Percentiles rank a stretch among this genome's conserved stretches.
These are phyloP conservation scores for Epizoanthus fatuus DNA, from an alignment of 92 coral and sea anemone species.

Conservation along the genomic window DNA sequence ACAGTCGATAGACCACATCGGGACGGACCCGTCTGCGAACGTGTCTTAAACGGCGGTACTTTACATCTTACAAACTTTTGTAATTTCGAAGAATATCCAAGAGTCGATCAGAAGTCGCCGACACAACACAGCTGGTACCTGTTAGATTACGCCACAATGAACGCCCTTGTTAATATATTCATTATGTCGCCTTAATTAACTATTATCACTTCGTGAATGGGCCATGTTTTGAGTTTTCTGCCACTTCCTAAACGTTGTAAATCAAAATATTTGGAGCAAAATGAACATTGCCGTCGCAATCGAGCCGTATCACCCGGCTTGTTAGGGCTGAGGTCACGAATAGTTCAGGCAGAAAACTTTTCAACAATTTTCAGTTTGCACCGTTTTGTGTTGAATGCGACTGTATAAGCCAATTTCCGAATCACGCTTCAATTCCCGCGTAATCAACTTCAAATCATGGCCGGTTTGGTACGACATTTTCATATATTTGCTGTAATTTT, in stretches of 20 bases:
- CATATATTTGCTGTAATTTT: no score
- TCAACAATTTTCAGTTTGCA: no score
- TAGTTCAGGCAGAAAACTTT: no score
- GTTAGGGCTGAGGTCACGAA: no score
- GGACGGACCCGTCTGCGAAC: not conserved
- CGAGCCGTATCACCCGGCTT: no score
- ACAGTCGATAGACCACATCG: constrained; percentile 4
- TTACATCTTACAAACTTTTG: not conserved
- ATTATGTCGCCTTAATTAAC: constrained; percentile 8
- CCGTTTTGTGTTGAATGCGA: no score
- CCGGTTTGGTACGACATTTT: no score
- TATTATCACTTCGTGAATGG: not conserved
- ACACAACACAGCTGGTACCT: constrained; percentile 14
- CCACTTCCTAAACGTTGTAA: not conserved
- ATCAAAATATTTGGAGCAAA: no score
- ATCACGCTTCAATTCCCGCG: no score
- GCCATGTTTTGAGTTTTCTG: not conserved
- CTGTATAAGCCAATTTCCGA: no score
- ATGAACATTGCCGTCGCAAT: no score
- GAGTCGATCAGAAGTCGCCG: not conserved
- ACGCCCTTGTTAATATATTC: not conserved
- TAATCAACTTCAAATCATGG: no score
- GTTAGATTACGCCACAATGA: constrained; percentile 21
- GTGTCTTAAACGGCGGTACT: not conserved
- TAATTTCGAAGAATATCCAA: constrained; percentile 2